Base-by-base conservation (phyloP, 1,140 invertebrate species). In the Venustaconcha ellipsiformis region DNA sequence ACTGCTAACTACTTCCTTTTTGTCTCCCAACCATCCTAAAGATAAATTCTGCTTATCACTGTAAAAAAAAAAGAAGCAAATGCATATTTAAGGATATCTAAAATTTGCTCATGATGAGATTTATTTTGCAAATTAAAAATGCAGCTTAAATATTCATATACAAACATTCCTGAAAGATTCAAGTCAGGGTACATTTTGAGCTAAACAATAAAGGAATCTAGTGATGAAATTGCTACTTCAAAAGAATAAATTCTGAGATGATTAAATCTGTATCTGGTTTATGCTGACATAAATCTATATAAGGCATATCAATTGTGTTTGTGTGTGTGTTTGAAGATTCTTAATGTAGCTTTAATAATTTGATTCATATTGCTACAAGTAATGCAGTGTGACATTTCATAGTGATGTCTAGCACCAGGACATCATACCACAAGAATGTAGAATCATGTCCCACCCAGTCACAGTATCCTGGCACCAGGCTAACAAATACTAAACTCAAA, bases 31-130 rank as follows among this genome's bases (percentile, higher is more conserved):
- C 48, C 56, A 23, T 67, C 74, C 23, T 57, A 57, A 59, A 12
- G 23, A n/a, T 0, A 62, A 58, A 14, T 64, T 67, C 20, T 69
- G 74, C 48, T 65, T 74, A 56, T 77, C 79, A 71, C 75, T 80
- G 72, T 58, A 77, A 74, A 56, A 55, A 23, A 57, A 58, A 66
- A 70, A 57, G 37, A 70, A 57, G 37, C 11, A 4, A 18, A 14
- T 11, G 11, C 20, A 62, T 62, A 62, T n/a, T 23, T 11, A 18
- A 18, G 59, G 23, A 4, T 23, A 11, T 48, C 37, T 48, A 48
- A 48, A 48, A 48, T 5, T 48, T 48, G 37, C 4, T 8, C 4
- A 48, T 48, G 37, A 48, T 48, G 37, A 48, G 11, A 48, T 48
- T 48, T 48, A 48, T 6, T 37, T 48, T 48, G 37, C 37, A 48